phyloP scores from a whole-genome alignment of 2,888 invertebrate genomes.

The Octonoba sinensis region DNA sequence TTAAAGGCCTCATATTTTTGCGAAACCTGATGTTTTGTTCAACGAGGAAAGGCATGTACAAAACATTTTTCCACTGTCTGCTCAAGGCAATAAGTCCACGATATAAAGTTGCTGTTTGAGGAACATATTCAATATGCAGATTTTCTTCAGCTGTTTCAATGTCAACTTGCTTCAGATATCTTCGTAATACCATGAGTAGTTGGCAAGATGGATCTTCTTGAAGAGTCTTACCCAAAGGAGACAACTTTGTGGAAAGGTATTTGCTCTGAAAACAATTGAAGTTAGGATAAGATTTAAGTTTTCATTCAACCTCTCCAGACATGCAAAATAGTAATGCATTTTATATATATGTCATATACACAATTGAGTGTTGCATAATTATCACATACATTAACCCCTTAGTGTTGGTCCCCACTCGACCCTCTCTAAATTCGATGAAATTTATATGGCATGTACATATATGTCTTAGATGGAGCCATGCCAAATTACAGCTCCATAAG shows the following conservation, averaged over 20 bases:
- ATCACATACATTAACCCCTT: too few relatives aligned
- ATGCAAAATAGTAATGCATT: too few relatives aligned
- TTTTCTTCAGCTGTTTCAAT: constrained; percentile 85
- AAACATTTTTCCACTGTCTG: constrained; percentile 95
- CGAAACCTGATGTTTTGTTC: constrained; percentile 82
- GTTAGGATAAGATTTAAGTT: too few relatives aligned
- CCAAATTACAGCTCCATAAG: too few relatives aligned
- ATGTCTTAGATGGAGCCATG: too few relatives aligned
- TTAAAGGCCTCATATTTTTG: constrained; percentile 78
- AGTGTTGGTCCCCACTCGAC: too few relatives aligned
- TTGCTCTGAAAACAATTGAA: constrained; percentile 79
- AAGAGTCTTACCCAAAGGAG: constrained; percentile 87
- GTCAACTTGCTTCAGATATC: constrained; percentile 84
- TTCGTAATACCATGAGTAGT: constrained; percentile 87
- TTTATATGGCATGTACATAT: too few relatives aligned
- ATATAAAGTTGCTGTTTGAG: constrained; percentile 86
- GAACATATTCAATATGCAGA: constrained; percentile 85
- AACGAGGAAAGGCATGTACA: constrained; percentile 91
- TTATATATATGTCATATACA: too few relatives aligned
- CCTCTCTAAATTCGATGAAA: too few relatives aligned
- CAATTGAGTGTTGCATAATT: too few relatives aligned
- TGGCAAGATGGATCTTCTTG: constrained; percentile 97
- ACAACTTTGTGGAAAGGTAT: constrained; percentile 82
- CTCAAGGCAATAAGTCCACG: constrained; percentile 95
- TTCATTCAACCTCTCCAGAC: too few relatives aligned